A percentile compares a stretch with the other conserved stretches of the same genome.
phyloP scores from a whole-genome alignment of 2,888 invertebrate genomes.

The Perdita meconis region DNA sequence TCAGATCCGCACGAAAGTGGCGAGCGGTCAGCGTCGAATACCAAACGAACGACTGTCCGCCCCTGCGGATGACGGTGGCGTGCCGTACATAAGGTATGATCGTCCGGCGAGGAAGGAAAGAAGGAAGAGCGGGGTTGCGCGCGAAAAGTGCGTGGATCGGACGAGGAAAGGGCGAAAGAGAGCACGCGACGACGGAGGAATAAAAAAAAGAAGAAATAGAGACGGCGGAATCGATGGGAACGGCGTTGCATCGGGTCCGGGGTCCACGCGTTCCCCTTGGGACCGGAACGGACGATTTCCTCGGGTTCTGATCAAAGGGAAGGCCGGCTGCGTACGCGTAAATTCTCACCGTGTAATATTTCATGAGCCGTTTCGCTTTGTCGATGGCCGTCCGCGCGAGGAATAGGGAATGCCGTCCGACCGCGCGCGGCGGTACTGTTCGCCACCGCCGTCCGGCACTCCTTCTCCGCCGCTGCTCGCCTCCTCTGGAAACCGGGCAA shows the following conservation, averaged over 20 bases:
- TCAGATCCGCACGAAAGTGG: slow-evolving; percentile 82
- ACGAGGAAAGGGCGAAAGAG: slow-evolving; percentile 39
- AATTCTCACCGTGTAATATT: slow-evolving; percentile 77
- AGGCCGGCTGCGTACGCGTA: slow-evolving; percentile 67
- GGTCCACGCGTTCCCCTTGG: slow-evolving; percentile 71
- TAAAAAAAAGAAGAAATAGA: slow-evolving; percentile 43
- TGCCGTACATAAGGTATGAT: slow-evolving; percentile 83
- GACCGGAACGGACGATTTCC: slow-evolving; percentile 79
- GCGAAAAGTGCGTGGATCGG: slow-evolving; percentile 45
- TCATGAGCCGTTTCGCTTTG: slow-evolving; percentile 77
- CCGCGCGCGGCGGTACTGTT: slow-evolving; percentile 38
- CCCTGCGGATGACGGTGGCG: slow-evolving; percentile 76
- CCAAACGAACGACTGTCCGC: slow-evolving; percentile 79
- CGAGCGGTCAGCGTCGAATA: slow-evolving; percentile 83
- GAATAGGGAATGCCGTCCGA: slow-evolving; percentile 68
- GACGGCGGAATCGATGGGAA: slow-evolving; percentile 75
- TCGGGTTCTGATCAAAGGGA: slow-evolving; percentile 81
- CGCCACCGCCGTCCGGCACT: slow-evolving; percentile 53
- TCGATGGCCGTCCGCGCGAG: slow-evolving; percentile 70
- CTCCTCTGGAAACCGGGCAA: slow-evolving; percentile 30
- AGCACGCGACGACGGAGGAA: slow-evolving; percentile 49
- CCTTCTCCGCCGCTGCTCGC: slow-evolving; percentile 28
- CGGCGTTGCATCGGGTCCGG: slow-evolving; percentile 67
- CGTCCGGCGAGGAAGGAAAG: too few species aligned
- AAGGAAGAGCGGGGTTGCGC: slow-evolving; percentile 16